Percentiles rank a stretch among this genome's conserved stretches.
Conservation (phyloP, 2,888 invertebrate species). For the Eristalis arbustorum region DNA sequence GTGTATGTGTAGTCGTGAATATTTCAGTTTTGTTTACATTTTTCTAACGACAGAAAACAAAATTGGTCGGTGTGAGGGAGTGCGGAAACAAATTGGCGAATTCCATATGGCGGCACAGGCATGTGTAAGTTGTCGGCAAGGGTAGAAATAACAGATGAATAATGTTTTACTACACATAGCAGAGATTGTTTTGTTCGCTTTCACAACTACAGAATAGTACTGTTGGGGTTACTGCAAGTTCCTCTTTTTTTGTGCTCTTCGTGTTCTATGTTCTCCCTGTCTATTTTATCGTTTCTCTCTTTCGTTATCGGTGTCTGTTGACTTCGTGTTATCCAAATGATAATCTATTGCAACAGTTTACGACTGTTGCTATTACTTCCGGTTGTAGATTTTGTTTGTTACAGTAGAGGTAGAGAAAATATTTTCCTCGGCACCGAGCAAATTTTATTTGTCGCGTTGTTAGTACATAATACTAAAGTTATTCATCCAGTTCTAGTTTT, state of each 20-base stretch:
- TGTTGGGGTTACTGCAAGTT: conserved; percentile 30
- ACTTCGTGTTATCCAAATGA: conserved; percentile 43
- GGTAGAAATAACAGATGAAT: conserved; percentile 24
- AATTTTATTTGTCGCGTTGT: no score
- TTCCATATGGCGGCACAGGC: conserved; percentile 41
- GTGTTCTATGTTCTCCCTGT: not conserved
- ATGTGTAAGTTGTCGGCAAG: conserved; percentile 22
- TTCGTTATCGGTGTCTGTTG: conserved; percentile 3
- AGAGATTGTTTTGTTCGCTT: conserved; percentile 26
- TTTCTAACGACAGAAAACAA: conserved; percentile 32
- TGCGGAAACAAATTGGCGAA: not conserved
- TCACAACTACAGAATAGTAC: conserved; percentile 27
- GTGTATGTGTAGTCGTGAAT: conserved; percentile 32
- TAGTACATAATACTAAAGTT: no score
- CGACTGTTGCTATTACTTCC: conserved; percentile 49
- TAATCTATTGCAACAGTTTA: conserved; percentile 64
- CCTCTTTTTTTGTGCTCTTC: not conserved
- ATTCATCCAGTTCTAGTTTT: no score
- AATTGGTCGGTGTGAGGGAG: not conserved
- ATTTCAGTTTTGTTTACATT: conserved; percentile 55
- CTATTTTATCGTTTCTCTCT: conserved; percentile 9
- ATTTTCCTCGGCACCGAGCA: not conserved
- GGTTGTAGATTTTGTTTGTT: conserved; percentile 11
- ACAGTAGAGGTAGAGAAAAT: conserved; percentile 22
- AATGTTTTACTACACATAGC: conserved; percentile 46